A percentile compares a stretch with the other conserved stretches of the same genome.
These are phyloP conservation scores for Basileuterus tristriatus DNA, from an alignment of 2,797 vertebrate genomes.

Conservation along the genomic window DNA sequence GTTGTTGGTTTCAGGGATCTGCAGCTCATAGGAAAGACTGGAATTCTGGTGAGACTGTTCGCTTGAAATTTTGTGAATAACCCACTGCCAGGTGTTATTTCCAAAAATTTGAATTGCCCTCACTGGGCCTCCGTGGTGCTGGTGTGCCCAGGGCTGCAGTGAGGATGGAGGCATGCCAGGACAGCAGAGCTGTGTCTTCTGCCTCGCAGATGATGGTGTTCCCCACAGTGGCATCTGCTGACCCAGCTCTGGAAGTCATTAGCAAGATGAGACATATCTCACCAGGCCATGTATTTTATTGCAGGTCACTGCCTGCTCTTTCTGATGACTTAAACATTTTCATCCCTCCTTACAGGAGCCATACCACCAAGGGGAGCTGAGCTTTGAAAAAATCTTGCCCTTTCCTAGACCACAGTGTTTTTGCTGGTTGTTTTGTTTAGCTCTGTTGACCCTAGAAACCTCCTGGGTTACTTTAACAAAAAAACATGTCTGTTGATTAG, in stretches of 20 bases:
- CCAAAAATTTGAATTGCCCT: not conserved
- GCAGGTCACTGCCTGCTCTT: conserved; percentile 30
- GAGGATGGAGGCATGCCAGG: not conserved
- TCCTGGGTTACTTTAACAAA: conserved; percentile 1
- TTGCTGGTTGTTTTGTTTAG: conserved; percentile 43
- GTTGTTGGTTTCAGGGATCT: not conserved
- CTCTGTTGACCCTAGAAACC: conserved; percentile 8
- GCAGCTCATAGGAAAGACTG: not conserved
- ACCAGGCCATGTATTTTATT: not conserved
- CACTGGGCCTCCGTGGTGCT: rapidly evolving
- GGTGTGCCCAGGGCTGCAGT: not conserved
- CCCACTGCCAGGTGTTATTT: not conserved
- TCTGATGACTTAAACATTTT: conserved; percentile 19
- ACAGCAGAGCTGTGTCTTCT: not conserved
- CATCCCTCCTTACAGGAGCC: not conserved
- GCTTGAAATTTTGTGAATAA: not conserved
- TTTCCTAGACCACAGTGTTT: conserved; percentile 1
- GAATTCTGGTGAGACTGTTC: not conserved
- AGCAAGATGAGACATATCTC: not conserved
- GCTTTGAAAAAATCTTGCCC: not conserved
- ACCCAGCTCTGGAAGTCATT: conserved; percentile 14
- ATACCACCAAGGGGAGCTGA: not conserved
- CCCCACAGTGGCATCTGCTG: not conserved
- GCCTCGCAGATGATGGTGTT: not conserved
- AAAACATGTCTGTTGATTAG: not conserved